Evolutionary conservation across 1,140 invertebrate species (phyloP).

Genomic region (fruit fly (Drosophila melanogaster)): Release_6_plus_ISO1_MT NT_033779.5:13086001-13086500

Average conservation of each 20-base stretch:
- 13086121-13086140: conserved; percentile 22
- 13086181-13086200: conserved; percentile 56
- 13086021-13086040: not conserved
- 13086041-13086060: not conserved
- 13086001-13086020: not conserved
- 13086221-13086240: conserved; percentile 52
- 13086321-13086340: conserved; percentile 52
- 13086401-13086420: conserved; percentile 8
- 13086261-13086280: conserved; percentile 51
- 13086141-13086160: conserved; percentile 39
- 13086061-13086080: conserved; percentile 21
- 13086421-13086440: conserved; percentile 48
- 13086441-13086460: conserved; percentile 69
- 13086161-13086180: conserved; percentile 43
- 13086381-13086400: conserved; percentile 42
- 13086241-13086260: conserved; percentile 54
- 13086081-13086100: conserved; percentile 5
- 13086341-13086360: conserved; percentile 52
- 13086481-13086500: conserved; percentile 80
- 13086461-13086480: conserved; percentile 75
- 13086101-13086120: conserved; percentile 9
- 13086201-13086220: conserved; percentile 25
- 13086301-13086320: conserved; percentile 36
- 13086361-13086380: conserved; percentile 61
- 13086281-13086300: conserved; percentile 15